phyloP scores from a whole-genome alignment of 1,140 invertebrate genomes.

The Meteorus sp. region DNA sequence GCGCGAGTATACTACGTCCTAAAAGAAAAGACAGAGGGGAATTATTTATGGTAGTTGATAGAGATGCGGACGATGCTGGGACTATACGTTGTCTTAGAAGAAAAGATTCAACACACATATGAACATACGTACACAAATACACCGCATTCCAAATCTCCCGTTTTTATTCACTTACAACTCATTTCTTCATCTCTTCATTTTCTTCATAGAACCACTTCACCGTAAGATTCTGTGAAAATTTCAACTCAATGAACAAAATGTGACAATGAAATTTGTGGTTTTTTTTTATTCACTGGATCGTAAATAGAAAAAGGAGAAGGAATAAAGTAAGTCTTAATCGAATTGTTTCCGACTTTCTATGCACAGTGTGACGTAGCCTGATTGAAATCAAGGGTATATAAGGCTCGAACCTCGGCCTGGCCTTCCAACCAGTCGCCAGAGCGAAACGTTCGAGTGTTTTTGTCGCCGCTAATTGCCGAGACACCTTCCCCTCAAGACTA shows the following conservation, averaged over 20 bases:
- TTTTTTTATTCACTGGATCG: too few relatives aligned
- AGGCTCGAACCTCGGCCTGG: too few relatives aligned
- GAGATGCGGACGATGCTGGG: conserved; percentile 51
- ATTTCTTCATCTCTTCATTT: conserved; percentile 28
- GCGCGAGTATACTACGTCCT: too few relatives aligned
- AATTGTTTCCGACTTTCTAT: conserved; percentile 11
- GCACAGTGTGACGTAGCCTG: neutral
- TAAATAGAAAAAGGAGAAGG: too few relatives aligned
- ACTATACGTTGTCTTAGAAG: conserved; percentile 56
- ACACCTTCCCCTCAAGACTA: conserved; percentile 28
- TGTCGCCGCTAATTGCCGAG: conserved; percentile 33
- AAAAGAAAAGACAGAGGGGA: conserved; percentile 33
- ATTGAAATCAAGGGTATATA: neutral
- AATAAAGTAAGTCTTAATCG: conserved; percentile 4
- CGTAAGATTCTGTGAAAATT: conserved; percentile 1
- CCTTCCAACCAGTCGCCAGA: conserved; percentile 2
- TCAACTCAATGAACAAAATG: too few relatives aligned
- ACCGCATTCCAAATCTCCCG: conserved; percentile 45
- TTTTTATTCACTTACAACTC: conserved; percentile 24
- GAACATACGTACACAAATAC: conserved; percentile 45
- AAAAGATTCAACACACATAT: conserved; percentile 31
- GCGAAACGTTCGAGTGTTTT: conserved; percentile 28
- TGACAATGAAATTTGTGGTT: too few relatives aligned
- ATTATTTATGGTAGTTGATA: conserved; percentile 61
- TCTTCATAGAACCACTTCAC: conserved; percentile 12